Conservation (phyloP, 2,888 invertebrate species). For the Stenodera caucasica region DNA sequence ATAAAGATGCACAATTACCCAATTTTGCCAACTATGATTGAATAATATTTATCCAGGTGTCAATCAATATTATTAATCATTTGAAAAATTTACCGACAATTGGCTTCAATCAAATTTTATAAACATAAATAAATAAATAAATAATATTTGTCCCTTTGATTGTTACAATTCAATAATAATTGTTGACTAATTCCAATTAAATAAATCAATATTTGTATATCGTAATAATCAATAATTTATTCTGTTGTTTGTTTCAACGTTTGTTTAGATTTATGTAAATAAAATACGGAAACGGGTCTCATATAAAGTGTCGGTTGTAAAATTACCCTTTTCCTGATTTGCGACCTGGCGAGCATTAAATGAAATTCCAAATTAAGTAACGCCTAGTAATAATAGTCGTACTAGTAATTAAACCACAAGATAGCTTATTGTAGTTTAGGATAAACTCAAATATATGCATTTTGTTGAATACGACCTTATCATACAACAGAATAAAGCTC, state of each 20-base stretch:
- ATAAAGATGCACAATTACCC: too few relatives aligned
- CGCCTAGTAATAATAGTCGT: slow-evolving; percentile 30
- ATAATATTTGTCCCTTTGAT: background rate
- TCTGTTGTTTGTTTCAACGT: background rate
- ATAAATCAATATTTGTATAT: background rate
- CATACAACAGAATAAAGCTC: background rate
- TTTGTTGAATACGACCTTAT: slow-evolving; percentile 8
- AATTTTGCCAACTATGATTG: too few relatives aligned
- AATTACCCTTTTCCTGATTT: slow-evolving; percentile 55
- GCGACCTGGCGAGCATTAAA: slow-evolving; percentile 53
- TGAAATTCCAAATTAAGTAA: slow-evolving; percentile 58
- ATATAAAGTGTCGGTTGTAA: slow-evolving; percentile 38
- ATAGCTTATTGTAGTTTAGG: slow-evolving; percentile 51
- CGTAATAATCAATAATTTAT: too few relatives aligned
- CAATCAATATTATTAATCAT: too few relatives aligned
- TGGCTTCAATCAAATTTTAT: too few relatives aligned
- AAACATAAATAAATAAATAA: too few relatives aligned
- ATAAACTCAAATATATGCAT: slow-evolving; percentile 12
- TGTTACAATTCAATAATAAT: background rate
- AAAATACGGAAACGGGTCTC: background rate
- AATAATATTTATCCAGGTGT: too few relatives aligned
- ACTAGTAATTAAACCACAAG: slow-evolving; percentile 54
- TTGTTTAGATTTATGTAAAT: slow-evolving; percentile 15
- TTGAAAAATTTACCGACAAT: too few relatives aligned
- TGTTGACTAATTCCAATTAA: background rate